phyloP scores from a whole-genome alignment of 53 echinoderm and acorn worm genomes.

The Hippasteria phrygiana region DNA sequence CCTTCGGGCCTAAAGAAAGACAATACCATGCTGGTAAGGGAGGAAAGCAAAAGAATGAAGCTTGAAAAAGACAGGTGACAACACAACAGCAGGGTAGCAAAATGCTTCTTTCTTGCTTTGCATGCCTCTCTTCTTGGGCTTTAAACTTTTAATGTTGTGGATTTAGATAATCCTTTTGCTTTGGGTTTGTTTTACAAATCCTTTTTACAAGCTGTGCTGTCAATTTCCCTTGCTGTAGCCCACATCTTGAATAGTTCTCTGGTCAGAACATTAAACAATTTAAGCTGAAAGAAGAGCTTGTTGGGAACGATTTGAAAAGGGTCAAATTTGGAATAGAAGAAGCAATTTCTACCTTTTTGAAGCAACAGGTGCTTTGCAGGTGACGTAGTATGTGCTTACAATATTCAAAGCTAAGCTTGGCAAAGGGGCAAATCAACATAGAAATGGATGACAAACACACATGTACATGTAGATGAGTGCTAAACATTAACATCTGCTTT shows the following conservation, averaged over 20 bases:
- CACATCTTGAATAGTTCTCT: too few relatives aligned
- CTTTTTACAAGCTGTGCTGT: neutral
- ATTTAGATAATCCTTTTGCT: neutral
- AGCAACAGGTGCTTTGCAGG: neutral
- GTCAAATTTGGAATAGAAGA: neutral
- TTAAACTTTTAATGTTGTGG: neutral
- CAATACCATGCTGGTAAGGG: conserved; percentile 67
- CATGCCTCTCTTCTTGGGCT: neutral
- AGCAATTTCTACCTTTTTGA: neutral
- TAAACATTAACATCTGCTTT: neutral
- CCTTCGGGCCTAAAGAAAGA: conserved; percentile 92
- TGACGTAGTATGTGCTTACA: neutral
- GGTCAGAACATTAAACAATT: too few relatives aligned
- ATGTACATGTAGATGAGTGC: neutral
- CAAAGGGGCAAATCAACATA: neutral
- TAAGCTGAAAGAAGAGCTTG: too few relatives aligned
- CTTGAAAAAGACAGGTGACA: conserved; percentile 64
- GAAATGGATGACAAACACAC: neutral
- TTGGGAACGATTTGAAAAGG: neutral
- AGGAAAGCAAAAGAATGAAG: conserved; percentile 58
- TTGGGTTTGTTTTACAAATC: neutral
- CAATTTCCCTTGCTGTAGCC: too few relatives aligned
- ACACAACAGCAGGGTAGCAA: conserved; percentile 42
- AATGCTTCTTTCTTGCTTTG: neutral
- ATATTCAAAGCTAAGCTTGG: neutral